Evolutionary conservation across 1,140 invertebrate genomes (phyloP).

Genomic region (Bombus sylvicola): DNA sequence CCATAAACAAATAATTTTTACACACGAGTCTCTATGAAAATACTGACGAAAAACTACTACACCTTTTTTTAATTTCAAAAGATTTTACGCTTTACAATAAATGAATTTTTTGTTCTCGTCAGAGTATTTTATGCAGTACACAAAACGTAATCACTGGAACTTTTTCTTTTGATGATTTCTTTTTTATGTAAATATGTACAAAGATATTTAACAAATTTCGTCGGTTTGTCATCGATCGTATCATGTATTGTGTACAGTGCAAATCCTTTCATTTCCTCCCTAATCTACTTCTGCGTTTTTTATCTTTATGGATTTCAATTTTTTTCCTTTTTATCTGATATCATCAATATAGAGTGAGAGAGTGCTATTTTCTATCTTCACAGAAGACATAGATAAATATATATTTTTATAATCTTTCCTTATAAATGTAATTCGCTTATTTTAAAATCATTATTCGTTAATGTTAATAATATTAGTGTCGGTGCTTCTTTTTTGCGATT

Average conservation of each 20-base stretch:
- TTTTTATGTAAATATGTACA: conserved; percentile 73
- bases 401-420: conserved; percentile 84
- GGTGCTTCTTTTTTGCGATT: conserved; percentile 80
- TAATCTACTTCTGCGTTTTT: conserved; percentile 77
- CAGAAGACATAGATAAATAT: conserved; percentile 85
- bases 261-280: conserved; percentile 64
- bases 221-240: conserved; percentile 65
- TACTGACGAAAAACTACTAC: conserved; percentile 44
- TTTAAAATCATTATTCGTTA: conserved; percentile 82
- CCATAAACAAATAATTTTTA: not conserved
- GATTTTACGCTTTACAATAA: conserved; percentile 47
- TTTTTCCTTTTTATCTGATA: conserved; percentile 76
- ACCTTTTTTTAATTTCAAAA: conserved; percentile 24
- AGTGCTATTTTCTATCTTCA: conserved; percentile 85
- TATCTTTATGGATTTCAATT: conserved; percentile 72
- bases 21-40: conserved; percentile 59
- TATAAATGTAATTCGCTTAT: conserved; percentile 83
- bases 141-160: conserved; percentile 69
- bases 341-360: conserved; percentile 83
- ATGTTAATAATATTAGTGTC: conserved; percentile 83
- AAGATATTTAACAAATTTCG: conserved; percentile 75
- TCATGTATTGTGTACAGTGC: conserved; percentile 71
- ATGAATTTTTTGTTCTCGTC: conserved; percentile 48
- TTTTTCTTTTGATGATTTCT: conserved; percentile 66
- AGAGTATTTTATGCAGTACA: conserved; percentile 43